Evolutionary conservation across 1,140 invertebrate genomes (phyloP).

Genomic region (Amyelois transitella): DNA sequence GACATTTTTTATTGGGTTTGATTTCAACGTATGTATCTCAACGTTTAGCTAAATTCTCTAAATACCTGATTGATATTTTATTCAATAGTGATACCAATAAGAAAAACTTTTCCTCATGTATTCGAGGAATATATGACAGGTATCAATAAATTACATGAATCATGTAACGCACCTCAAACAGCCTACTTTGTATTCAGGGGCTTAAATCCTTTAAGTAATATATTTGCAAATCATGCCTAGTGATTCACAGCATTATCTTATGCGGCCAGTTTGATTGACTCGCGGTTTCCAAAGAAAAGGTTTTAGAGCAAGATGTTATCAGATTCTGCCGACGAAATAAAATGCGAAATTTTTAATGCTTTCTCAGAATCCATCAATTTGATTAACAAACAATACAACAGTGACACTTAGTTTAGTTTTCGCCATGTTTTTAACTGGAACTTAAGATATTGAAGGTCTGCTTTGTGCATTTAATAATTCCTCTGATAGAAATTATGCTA

Average conservation of each 20-base stretch:
- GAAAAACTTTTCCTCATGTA: not conserved
- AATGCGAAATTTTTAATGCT: not conserved
- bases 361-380: not conserved
- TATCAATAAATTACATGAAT: not conserved
- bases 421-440: not conserved
- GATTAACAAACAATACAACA: not conserved
- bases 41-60: too few relatives aligned
- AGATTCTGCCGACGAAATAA: not conserved
- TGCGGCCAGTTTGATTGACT: constrained; percentile 14
- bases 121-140: not conserved
- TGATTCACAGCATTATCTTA: constrained; percentile 48
- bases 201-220: constrained; percentile 24
- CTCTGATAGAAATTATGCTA: too few relatives aligned
- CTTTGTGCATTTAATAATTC: too few relatives aligned
- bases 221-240: constrained; percentile 50
- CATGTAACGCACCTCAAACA: constrained; percentile 1
- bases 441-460: not conserved
- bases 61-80: too few relatives aligned
- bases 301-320: constrained; percentile 35
- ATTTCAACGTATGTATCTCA: too few relatives aligned
- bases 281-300: constrained; percentile 27
- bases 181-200: constrained; percentile 48
- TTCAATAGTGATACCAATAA: not conserved
- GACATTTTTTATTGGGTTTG: too few relatives aligned
- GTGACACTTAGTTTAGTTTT: not conserved